These are phyloP conservation scores for Asarcornis scutulata DNA, from an alignment of 2,113 vertebrate species.

Conservation along the genomic window DNA sequence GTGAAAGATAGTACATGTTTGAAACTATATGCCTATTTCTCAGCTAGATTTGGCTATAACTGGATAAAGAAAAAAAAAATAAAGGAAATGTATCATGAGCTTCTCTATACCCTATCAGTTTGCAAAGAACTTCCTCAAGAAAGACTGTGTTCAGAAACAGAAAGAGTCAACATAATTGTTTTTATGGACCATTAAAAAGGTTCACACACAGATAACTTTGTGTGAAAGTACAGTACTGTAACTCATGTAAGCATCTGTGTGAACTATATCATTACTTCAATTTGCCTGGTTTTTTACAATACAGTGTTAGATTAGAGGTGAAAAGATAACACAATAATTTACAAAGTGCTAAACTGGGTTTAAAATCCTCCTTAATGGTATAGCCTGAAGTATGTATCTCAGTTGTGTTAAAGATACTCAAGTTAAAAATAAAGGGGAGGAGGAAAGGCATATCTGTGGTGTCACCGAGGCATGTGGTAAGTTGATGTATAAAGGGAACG, in stretches of 20 bases:
- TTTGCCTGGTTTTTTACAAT: background rate
- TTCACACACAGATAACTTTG: background rate
- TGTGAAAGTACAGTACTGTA: background rate
- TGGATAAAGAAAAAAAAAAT: background rate
- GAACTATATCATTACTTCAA: background rate
- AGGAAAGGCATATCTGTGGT: constrained; percentile 47
- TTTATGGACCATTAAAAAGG: background rate
- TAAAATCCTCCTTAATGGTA: constrained; percentile 15
- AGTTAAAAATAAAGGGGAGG: constrained; percentile 63
- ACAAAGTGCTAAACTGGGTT: constrained; percentile 9
- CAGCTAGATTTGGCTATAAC: background rate
- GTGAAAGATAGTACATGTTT: too few relatives aligned
- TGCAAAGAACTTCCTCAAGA: background rate
- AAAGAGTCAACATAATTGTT: background rate
- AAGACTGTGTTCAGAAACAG: background rate
- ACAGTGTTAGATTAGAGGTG: background rate
- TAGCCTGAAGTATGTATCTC: background rate
- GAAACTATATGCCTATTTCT: too few relatives aligned
- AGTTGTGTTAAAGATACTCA: constrained; percentile 36
- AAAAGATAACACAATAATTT: background rate
- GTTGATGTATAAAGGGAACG: constrained; percentile 60
- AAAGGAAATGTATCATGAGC: background rate
- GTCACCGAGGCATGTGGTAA: constrained; percentile 51
- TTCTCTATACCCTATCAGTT: background rate
- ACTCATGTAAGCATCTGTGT: background rate